A percentile compares a stretch with the other conserved stretches of the same genome.
Conservation (phyloP, 1,140 invertebrate genomes). For the Musca vetustissima region DNA sequence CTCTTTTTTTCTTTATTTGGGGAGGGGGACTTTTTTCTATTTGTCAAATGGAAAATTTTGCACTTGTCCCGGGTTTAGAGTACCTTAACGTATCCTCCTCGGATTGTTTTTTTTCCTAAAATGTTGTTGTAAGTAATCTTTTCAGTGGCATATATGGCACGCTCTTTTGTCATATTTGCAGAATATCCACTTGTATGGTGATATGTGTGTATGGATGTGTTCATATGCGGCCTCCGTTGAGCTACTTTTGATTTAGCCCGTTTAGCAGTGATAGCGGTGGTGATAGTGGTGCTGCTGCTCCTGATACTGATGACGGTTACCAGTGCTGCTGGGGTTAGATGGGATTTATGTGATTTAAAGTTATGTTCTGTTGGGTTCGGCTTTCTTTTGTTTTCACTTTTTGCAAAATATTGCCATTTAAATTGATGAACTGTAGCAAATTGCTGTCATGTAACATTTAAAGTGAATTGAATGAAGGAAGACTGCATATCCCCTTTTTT, state of each 20-base stretch:
- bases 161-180: slow-evolving; percentile 8
- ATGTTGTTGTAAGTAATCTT: slow-evolving; percentile 7
- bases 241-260: background rate
- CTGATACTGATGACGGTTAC: background rate
- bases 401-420: slow-evolving; percentile 13
- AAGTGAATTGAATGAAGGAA: background rate
- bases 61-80: background rate
- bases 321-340: background rate
- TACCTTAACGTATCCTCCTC: background rate
- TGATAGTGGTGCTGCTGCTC: background rate
- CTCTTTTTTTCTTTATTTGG: no score
- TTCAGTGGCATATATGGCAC: slow-evolving; percentile 7
- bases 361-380: no score
- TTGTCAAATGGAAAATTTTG: slow-evolving; percentile 4
- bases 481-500: no score
- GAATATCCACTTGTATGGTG: background rate
- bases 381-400: slow-evolving; percentile 6
- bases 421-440: slow-evolving; percentile 10
- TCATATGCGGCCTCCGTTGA: background rate
- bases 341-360: background rate
- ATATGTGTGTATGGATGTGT: no score
- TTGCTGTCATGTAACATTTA: background rate
- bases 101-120: no score
- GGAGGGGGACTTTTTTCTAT: background rate
- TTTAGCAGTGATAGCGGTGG: background rate